Evolutionary conservation across 2,888 invertebrate species (phyloP).

Genomic region (Caenorhabditis sp.): DNA sequence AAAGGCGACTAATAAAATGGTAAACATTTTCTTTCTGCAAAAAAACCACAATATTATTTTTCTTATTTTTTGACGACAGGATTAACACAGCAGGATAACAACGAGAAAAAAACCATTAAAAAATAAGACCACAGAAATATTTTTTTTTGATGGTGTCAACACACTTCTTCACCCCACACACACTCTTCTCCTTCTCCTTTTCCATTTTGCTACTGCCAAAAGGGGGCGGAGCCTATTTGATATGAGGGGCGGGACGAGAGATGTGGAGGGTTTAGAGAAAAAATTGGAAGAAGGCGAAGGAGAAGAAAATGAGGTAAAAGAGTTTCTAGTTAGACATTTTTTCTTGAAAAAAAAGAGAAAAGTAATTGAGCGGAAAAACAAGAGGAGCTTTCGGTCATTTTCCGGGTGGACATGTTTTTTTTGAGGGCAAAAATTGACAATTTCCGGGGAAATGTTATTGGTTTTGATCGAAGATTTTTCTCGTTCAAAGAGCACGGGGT

Average conservation of each 20-base stretch:
- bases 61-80: too few relatives aligned
- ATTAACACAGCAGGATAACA: neutral
- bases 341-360: neutral
- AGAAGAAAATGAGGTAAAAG: neutral
- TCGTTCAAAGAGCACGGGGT: too few relatives aligned
- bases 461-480: neutral
- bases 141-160: conserved; percentile 1
- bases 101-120: neutral
- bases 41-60: too few relatives aligned
- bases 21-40: too few relatives aligned
- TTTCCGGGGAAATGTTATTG: neutral
- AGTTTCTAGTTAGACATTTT: neutral
- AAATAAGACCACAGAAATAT: neutral
- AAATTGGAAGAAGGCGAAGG: neutral
- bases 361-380: neutral
- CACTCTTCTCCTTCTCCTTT: neutral
- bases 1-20: too few relatives aligned
- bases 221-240: neutral
- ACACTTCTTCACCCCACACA: neutral
- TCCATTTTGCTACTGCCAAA: neutral
- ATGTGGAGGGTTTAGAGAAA: neutral
- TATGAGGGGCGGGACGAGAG: neutral
- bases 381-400: neutral
- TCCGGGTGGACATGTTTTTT: neutral
- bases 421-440: neutral